These are phyloP conservation scores for Lycaon pictus DNA, from an alignment of 2,113 vertebrate species.

Conservation along the genomic window DNA sequence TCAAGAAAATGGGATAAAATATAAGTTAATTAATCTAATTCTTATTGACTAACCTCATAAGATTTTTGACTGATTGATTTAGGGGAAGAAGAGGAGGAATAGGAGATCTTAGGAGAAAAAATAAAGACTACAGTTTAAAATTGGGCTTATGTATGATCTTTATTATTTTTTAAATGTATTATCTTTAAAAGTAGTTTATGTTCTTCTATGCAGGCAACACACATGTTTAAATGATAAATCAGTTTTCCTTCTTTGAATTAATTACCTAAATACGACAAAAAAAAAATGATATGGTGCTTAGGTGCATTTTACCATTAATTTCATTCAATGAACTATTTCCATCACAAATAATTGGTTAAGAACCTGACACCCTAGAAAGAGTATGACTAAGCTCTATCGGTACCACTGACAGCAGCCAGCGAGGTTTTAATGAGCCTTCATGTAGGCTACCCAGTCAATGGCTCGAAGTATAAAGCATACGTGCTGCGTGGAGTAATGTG, in stretches of 20 bases:
- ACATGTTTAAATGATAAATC: background rate
- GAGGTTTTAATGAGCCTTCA: background rate
- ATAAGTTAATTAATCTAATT: background rate
- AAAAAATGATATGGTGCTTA: background rate
- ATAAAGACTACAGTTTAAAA: background rate
- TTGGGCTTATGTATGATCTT: background rate
- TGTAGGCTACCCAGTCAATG: background rate
- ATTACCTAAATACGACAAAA: background rate
- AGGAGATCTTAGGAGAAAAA: background rate
- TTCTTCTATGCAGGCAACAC: background rate
- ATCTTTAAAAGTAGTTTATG: background rate
- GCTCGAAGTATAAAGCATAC: background rate
- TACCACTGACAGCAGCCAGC: background rate
- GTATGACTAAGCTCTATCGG: no score
- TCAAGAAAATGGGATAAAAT: background rate
- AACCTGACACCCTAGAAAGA: background rate
- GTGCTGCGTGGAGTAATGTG: background rate
- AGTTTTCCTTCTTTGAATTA: background rate
- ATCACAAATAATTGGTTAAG: background rate
- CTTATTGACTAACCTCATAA: background rate
- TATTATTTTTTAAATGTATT: no score
- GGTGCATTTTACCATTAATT: background rate
- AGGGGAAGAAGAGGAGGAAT: background rate
- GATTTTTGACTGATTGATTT: background rate
- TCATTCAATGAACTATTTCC: background rate